A percentile compares a stretch with the other conserved stretches of the same genome.
phyloP scores from a whole-genome alignment of 37 sponge, comb jelly and placozoan species.

The Cladorhizidae sp. region DNA sequence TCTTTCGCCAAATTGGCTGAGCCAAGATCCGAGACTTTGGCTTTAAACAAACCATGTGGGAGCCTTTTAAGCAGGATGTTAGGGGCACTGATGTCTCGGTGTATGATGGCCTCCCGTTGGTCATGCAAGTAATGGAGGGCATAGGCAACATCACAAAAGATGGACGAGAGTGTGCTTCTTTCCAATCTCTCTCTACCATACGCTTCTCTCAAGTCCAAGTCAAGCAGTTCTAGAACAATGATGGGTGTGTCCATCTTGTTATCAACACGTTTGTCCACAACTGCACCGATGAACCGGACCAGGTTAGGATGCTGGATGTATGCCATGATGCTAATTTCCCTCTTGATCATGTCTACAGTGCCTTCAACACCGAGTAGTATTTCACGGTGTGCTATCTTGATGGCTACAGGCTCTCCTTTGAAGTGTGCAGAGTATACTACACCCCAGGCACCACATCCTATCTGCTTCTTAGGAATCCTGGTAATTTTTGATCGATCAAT shows the following conservation, averaged over 20 bases:
- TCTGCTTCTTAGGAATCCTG: not conserved
- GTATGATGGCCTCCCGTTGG: constrained; percentile 71
- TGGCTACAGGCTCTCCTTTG: constrained; percentile 29
- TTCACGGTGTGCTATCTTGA: constrained; percentile 17
- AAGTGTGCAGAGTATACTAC: constrained; percentile 12
- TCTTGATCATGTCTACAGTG: constrained; percentile 16
- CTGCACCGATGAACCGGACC: constrained; percentile 74
- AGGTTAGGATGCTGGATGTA: constrained; percentile 74
- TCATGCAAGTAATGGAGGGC: constrained; percentile 82
- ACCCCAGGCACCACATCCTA: constrained; percentile 43
- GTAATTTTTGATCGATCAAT: not conserved
- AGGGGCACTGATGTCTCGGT: constrained; percentile 83
- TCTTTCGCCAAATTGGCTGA: constrained; percentile 70
- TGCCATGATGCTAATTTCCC: constrained; percentile 67
- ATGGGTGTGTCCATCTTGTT: constrained; percentile 15
- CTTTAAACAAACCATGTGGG: constrained; percentile 24
- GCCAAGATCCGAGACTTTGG: constrained; percentile 84
- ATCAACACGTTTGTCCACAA: constrained; percentile 27
- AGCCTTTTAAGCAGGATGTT: constrained; percentile 67
- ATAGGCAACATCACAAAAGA: constrained; percentile 65
- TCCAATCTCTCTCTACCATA: constrained; percentile 16
- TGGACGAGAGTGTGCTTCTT: not conserved
- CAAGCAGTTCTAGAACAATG: constrained; percentile 74
- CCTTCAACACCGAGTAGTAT: not conserved
- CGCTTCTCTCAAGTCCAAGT: constrained; percentile 51